These are phyloP conservation scores for Lordiphosa stackelbergi DNA, from an alignment of 1,140 invertebrate genomes.

Conservation along the genomic window DNA sequence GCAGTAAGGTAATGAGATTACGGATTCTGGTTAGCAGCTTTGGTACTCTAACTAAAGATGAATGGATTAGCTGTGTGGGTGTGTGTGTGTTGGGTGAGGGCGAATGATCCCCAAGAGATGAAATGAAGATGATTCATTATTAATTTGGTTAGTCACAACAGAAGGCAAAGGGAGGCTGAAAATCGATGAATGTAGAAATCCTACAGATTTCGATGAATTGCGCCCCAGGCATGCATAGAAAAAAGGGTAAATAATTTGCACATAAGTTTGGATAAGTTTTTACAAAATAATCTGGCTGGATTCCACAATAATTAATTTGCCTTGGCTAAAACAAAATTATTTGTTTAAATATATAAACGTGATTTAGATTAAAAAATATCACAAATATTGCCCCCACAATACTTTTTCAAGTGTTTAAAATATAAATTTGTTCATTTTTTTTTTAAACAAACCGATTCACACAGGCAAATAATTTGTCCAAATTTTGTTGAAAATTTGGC, in stretches of 20 bases:
- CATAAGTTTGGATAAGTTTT: too few relatives aligned
- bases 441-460: too few relatives aligned
- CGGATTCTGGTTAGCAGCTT: slow-evolving; percentile 41
- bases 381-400: too few relatives aligned
- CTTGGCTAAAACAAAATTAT: too few relatives aligned
- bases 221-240: slow-evolving; percentile 5
- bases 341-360: too few relatives aligned
- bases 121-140: slow-evolving; percentile 4
- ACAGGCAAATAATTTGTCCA: too few relatives aligned
- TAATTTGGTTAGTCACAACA: slow-evolving; percentile 28
- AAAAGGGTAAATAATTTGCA: neutral
- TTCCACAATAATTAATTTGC: too few relatives aligned
- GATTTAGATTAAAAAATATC: too few relatives aligned
- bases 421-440: too few relatives aligned
- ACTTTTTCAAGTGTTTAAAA: too few relatives aligned
- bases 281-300: too few relatives aligned
- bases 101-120: slow-evolving; percentile 13
- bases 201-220: slow-evolving; percentile 5
- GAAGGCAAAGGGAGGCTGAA: slow-evolving; percentile 13
- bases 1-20: slow-evolving; percentile 76
- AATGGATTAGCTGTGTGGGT: slow-evolving; percentile 11
- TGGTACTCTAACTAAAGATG: slow-evolving; percentile 33
- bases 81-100: neutral
- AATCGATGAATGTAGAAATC: slow-evolving; percentile 5
- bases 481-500: too few relatives aligned